A percentile compares a stretch with the other conserved stretches of the same genome.
Evolutionary conservation across 1,140 invertebrate genomes (phyloP).

Genomic region (Pseudomyrmex gracilis): DNA sequence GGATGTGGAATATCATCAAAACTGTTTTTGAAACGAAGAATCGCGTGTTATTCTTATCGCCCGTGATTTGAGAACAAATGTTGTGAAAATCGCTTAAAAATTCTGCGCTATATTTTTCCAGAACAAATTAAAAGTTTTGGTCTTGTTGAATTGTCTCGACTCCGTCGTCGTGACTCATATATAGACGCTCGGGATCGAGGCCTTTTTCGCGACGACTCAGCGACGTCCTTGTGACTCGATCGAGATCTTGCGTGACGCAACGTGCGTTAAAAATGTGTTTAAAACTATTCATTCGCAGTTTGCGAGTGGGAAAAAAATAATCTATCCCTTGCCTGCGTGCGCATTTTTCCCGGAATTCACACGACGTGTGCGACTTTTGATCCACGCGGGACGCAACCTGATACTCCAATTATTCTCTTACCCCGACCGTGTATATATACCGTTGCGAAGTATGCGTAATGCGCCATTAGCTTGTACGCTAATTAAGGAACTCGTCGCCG

Average conservation of each 20-base stretch:
- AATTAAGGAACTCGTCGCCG: constrained; percentile 48
- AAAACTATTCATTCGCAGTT: not conserved
- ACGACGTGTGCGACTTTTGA: constrained; percentile 9
- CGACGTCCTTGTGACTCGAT: not conserved
- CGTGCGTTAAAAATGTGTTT: not conserved
- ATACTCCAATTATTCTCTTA: constrained; percentile 50
- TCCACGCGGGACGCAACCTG: constrained; percentile 16
- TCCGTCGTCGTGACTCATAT: not conserved
- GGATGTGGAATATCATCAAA: too few relatives aligned
- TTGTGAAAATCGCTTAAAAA: too few relatives aligned
- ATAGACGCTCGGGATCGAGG: too few relatives aligned
- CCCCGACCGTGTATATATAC: not conserved
- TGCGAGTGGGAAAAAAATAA: not conserved
- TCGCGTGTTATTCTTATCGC: too few relatives aligned
- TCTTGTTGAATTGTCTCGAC: not conserved
- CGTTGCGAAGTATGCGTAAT: constrained; percentile 20
- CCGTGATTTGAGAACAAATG: too few relatives aligned
- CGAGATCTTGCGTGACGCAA: not conserved
- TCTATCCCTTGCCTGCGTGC: not conserved
- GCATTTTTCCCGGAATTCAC: not conserved
- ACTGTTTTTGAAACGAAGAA: too few relatives aligned
- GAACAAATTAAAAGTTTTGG: too few relatives aligned
- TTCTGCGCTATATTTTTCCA: too few relatives aligned
- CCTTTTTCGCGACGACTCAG: not conserved
- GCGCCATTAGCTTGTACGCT: constrained; percentile 38